Evolutionary conservation across 2,113 vertebrate species (phyloP), one percentile per base, ranked within the genome.

Genomic region (Vulpes lagopus): DNA sequence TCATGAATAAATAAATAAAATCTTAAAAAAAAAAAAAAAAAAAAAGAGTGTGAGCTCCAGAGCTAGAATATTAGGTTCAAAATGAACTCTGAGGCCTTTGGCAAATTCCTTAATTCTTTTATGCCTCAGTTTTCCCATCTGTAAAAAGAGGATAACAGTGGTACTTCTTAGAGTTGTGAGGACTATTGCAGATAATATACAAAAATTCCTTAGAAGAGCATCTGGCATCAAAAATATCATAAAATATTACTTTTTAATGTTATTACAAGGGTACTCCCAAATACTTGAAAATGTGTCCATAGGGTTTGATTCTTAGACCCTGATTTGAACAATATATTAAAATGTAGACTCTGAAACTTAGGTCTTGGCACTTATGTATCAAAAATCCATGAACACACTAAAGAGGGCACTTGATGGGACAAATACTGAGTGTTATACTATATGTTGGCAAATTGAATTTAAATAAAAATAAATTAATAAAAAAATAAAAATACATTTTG

Each of bases 291-390:
- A 78, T 87, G 38, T 64, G 73, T 71, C 51, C 16, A 86, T 25
- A 78, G 23, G 69, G 14, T 60, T 38, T 88, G 64, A 92, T n/a
- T 69, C 49, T 84, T 38, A 95, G 23, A 84, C 22, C 11, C 32
- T 80, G 38, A 73, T 35, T 32, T 90, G 65, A 79, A 79, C n/a
- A 94, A 38, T 16, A 80, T 51, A 92, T 53, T 89, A 94, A 97
- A 94, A 86, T 73, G 25, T 43, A 93, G 51, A 69, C 57, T 78
- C 4, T 74, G 84, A 35, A n/a, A 95, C 43, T 22, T 67, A 71
- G 17, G 49, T 78, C 7, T 60, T 89, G 51, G 30, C 17, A 79
- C 51, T 57, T 59, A 5, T n/a, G 22, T 86, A 86, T 83, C 25
- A 57, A 73, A 94, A 89, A 96, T 74, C 17, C 17, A 69, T 0